phyloP scores from a whole-genome alignment of 2,797 vertebrate genomes.

The Anniella stebbinsi region DNA sequence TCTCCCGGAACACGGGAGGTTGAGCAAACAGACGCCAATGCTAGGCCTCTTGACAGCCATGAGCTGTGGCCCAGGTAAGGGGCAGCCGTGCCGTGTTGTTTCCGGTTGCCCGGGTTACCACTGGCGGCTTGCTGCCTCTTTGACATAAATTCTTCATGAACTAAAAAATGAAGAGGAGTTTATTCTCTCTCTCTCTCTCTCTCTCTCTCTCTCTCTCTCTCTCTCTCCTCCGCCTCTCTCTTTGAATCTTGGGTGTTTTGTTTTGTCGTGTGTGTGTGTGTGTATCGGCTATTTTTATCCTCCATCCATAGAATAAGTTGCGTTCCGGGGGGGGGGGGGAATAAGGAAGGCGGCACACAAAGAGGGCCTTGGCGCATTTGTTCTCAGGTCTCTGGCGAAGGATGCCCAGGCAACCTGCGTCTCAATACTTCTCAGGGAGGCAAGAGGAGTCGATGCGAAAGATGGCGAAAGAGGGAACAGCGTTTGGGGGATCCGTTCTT shows the following conservation, averaged over 20 bases:
- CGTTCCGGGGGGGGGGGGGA: slow-evolving; percentile 54
- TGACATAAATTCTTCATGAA: slow-evolving; percentile 83
- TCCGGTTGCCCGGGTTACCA: slow-evolving; percentile 86
- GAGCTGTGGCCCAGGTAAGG: slow-evolving; percentile 81
- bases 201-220: slow-evolving; percentile 3
- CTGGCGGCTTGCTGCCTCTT: slow-evolving; percentile 69
- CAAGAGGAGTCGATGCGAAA: background rate
- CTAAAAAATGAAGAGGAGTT: slow-evolving; percentile 68
- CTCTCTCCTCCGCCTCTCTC: background rate
- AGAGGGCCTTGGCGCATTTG: slow-evolving; percentile 49
- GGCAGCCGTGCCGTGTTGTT: slow-evolving; percentile 81
- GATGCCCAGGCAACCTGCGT: background rate
- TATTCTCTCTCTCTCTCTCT: too few relatives aligned
- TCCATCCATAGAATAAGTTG: slow-evolving; percentile 72
- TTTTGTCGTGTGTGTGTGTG: slow-evolving; percentile 56
- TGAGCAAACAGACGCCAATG: slow-evolving; percentile 89
- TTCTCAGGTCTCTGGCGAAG: background rate
- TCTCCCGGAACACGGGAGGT: slow-evolving; percentile 84
- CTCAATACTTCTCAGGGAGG: background rate
- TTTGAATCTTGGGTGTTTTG: slow-evolving; percentile 24
- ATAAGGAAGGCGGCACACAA: slow-evolving; percentile 42
- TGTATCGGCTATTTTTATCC: slow-evolving; percentile 53
- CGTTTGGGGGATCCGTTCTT: background rate
- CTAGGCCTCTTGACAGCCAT: slow-evolving; percentile 81
- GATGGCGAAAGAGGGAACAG: background rate